phyloP scores from a whole-genome alignment of 2,797 vertebrate genomes.

The Orestias chungarensis region DNA sequence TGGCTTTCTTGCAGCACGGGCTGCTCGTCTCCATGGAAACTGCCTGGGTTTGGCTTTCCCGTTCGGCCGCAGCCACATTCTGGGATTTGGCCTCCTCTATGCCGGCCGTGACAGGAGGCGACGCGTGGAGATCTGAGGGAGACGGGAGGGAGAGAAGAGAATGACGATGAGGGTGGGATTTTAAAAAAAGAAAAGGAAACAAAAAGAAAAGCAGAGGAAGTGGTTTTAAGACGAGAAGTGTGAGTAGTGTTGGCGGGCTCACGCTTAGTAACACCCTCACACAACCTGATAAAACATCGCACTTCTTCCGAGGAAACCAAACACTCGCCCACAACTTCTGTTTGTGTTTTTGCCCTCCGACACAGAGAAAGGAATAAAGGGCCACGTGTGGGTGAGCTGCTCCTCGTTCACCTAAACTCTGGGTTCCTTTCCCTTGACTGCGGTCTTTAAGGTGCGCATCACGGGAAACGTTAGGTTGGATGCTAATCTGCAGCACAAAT shows the following conservation, averaged over 20 bases:
- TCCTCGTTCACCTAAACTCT: slow-evolving; percentile 37
- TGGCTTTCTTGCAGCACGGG: slow-evolving; percentile 71
- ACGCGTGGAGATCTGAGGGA: slow-evolving; percentile 75
- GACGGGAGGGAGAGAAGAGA: slow-evolving; percentile 32
- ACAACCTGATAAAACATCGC: slow-evolving; percentile 57
- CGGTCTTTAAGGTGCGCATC: slow-evolving; percentile 40
- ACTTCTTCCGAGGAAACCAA: slow-evolving; percentile 61
- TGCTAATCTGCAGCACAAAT: slow-evolving; percentile 16
- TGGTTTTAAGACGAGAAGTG: slow-evolving; percentile 52
- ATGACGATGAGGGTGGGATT: background rate
- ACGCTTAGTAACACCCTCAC: slow-evolving; percentile 59
- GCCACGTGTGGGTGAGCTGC: slow-evolving; percentile 50
- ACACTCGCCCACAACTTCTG: slow-evolving; percentile 49
- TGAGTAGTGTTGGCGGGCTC: slow-evolving; percentile 48
- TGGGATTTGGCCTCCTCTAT: slow-evolving; percentile 82
- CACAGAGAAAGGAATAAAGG: slow-evolving; percentile 40
- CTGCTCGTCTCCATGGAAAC: slow-evolving; percentile 79
- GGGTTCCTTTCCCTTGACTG: slow-evolving; percentile 30
- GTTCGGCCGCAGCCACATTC: slow-evolving; percentile 55
- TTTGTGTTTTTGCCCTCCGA: slow-evolving; percentile 33
- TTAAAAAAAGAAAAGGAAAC: background rate
- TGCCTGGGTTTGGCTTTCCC: slow-evolving; percentile 74
- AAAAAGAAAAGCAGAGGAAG: slow-evolving; percentile 15
- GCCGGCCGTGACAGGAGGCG: slow-evolving; percentile 63
- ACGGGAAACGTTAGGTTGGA: slow-evolving; percentile 20